Conservation (phyloP, 1,140 invertebrate genomes). For the Adelges cooleyi region DNA sequence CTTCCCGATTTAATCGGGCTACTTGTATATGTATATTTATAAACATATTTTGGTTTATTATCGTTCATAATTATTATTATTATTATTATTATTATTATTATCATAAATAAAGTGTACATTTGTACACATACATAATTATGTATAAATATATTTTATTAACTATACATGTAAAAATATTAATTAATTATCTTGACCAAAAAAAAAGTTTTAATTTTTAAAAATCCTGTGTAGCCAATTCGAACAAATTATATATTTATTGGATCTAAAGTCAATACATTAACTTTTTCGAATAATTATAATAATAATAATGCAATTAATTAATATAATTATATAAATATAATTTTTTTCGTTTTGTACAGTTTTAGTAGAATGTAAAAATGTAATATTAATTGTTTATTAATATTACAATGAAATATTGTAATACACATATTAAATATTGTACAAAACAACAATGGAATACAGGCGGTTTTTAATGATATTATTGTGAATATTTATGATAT, state of each 20-base stretch:
- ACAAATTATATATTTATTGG: conserved; percentile 27
- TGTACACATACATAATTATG: background rate
- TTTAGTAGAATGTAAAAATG: conserved; percentile 17
- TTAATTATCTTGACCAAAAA: conserved; percentile 26
- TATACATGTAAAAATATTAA: conserved; percentile 28
- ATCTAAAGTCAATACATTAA: conserved; percentile 27
- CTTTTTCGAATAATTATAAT: conserved; percentile 2
- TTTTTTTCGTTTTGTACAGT: conserved; percentile 26
- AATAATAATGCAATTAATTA: conserved; percentile 5
- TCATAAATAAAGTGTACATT: background rate
- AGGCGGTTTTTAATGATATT: conserved; percentile 24
- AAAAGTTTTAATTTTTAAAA: conserved; percentile 3
- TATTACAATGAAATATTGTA: conserved; percentile 18
- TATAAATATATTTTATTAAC: conserved; percentile 26
- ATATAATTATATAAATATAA: background rate
- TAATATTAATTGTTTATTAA: conserved; percentile 27
- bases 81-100: background rate
- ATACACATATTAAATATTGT: conserved; percentile 25
- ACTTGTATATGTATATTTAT: conserved; percentile 18
- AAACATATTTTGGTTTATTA: conserved; percentile 26
- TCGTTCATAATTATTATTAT: conserved; percentile 20
- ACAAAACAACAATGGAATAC: conserved; percentile 25
- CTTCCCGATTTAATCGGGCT: background rate
- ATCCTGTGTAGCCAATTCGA: conserved; percentile 26
- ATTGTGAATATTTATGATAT: conserved; percentile 21